Base-by-base conservation (phyloP, 2,113 vertebrate genomes). In the Nestor notabilis region DNA sequence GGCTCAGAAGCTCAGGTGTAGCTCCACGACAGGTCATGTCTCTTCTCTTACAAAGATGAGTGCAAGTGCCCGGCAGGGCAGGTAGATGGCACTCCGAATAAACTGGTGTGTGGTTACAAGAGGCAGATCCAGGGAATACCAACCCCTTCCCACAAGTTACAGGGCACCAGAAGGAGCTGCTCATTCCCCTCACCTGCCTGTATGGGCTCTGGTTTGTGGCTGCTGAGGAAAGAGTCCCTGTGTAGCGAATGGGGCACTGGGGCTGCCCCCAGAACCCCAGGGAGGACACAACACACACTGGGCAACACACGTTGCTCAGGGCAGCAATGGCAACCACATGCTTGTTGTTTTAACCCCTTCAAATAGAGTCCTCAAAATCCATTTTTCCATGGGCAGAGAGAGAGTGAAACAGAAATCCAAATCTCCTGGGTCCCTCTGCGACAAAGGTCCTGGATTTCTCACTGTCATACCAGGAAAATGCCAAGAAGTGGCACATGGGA, bases 41-140 rank as follows among this genome's bases (percentile, higher is more conserved):
- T 53, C 49, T 25, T 28, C 11, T 77, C 50, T 17, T 7, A 47
- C 37, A 17, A 31, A 61, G 37, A 24, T 9, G 79, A 92, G 76
- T 14, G 94, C 76, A 93, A 89, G 70, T 92, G 94, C 95, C 50
- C 27, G 78, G 93, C 93, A 95, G 91, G 87, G 69, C 95, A 97
- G 94, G 96, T 94, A 96, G 95, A 89, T 97, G 96, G 96, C 96
- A 96, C 96, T 97, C 91, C 47, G 3, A 89, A 96, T 95, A 92
- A 96, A 92, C 52, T 7, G 0, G 44, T 65, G 83, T 56, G 53
- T 69, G 77, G 33, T 47, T 50, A 71, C 65, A 71, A 35, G 24
- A 89, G 65, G 64, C 76, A 92, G 82, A 61, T 66, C 68, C 72
- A 83, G 87, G 69, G 82, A 97, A 97, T 63, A 60, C 17, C 0